Evolutionary conservation across 2,888 invertebrate species (phyloP), one percentile per base, ranked within the genome.

Genomic region (Pachliopta kotzebuea): DNA sequence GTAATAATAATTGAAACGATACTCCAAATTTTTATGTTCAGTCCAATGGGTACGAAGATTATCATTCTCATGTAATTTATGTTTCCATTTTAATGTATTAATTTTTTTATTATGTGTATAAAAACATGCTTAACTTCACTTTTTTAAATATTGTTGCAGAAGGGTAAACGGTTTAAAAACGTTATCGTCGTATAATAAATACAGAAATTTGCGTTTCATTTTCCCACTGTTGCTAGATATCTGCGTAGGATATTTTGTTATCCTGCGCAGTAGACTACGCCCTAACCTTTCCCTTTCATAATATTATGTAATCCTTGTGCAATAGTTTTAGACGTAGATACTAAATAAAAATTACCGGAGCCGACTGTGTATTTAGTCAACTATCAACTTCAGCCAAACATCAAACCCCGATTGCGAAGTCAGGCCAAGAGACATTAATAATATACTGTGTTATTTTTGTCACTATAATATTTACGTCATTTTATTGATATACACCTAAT

Each of bases 221-320:
- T n/a, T n/a, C 7, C 45, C 1, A 26, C 7, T 45, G n/a, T 45
- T 45, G 8, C n/a, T 45, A 4, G 45, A 45, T 45, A 45, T 45
- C 45, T 45, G 45, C 45, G 45, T n/a, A 45, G n/a, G 45, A 45
- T 45, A 18, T 45, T 18, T n/a, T 45, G 37, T 45, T n/a, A 8
- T 45, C n/a, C n/a, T 45, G 45, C 45, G 45, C 45, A 45, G n/a
- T n/a, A n/a, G 45, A 45, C 45, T 45, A 45, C 18, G 45, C 45
- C 45, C n/a, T 7, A n/a, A 45, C 18, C 45, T 18, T 45, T 45
- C n/a, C 18, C 45, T 45, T 45, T 45, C n/a, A 45, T 45, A 45
- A 45, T 45, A 18, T 14, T n/a, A 6, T 45, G 45, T 45, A n/a
- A 45, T 45, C n/a, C 18, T 45, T 45, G 45, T 45, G 45, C 45